phyloP scores from a whole-genome alignment of 2,113 vertebrate species.

The Ciconia boyciana region DNA sequence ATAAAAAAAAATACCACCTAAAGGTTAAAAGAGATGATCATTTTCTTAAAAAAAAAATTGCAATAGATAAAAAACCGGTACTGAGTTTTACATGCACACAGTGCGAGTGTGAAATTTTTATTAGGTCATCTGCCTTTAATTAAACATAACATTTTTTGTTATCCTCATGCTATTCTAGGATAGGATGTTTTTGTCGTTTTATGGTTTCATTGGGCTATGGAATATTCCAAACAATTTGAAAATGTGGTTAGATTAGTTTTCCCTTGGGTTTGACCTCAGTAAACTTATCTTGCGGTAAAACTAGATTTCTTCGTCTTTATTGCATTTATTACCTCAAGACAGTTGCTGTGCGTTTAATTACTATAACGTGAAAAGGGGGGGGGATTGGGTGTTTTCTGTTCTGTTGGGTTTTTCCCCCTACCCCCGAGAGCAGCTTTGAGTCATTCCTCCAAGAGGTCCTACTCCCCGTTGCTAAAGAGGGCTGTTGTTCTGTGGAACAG shows the following conservation, averaged over 20 bases:
- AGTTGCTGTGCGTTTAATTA: not conserved
- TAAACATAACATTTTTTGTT: not conserved
- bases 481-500: constrained; percentile 64
- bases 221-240: constrained; percentile 52
- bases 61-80: not conserved
- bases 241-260: constrained; percentile 54
- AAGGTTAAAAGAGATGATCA: not conserved
- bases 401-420: not conserved
- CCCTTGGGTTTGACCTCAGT: constrained; percentile 50
- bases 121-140: constrained; percentile 53
- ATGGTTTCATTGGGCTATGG: constrained; percentile 44
- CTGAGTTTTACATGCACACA: not conserved
- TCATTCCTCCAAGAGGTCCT: constrained; percentile 63
- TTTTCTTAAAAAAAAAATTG: not conserved
- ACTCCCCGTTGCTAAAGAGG: constrained; percentile 43
- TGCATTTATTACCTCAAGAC: not conserved
- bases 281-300: constrained; percentile 38
- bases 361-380: not conserved
- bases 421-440: constrained; percentile 54
- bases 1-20: not conserved
- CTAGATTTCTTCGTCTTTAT: not conserved
- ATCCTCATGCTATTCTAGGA: constrained; percentile 40
- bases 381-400: not conserved
- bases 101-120: constrained; percentile 4
- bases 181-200: constrained; percentile 63